Conservation (phyloP, 2,888 invertebrate genomes). For the Crepidodera aurea region DNA sequence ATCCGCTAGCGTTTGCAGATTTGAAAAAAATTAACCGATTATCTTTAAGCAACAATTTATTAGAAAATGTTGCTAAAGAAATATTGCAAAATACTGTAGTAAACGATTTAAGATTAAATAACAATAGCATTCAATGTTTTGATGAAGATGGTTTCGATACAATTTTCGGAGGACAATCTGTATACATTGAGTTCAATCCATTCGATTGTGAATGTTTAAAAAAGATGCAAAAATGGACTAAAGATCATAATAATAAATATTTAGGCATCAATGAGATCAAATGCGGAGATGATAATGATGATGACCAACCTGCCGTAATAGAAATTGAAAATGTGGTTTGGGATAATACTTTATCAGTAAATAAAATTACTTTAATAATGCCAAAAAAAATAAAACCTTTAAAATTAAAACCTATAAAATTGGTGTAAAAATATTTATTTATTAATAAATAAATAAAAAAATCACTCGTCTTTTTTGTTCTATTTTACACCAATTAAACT, state of each 20-base stretch:
- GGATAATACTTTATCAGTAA: not conserved
- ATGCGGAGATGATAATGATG: not conserved
- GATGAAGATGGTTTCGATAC: constrained; percentile 33
- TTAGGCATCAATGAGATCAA: not conserved
- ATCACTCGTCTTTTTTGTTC: too few relatives aligned
- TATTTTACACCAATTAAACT: too few relatives aligned
- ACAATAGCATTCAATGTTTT: constrained; percentile 45
- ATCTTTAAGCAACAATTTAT: constrained; percentile 45
- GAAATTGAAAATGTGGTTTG: not conserved
- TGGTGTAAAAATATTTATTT: too few relatives aligned
- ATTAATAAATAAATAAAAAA: too few relatives aligned
- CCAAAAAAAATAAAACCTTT: not conserved
- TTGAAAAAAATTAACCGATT: constrained; percentile 43
- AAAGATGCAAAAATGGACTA: constrained; percentile 39
- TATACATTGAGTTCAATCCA: constrained; percentile 45
- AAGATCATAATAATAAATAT: constrained; percentile 5
- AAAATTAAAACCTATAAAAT: too few relatives aligned
- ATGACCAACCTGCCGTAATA: not conserved
- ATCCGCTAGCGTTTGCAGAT: constrained; percentile 41
- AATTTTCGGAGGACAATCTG: constrained; percentile 42
- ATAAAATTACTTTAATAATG: not conserved
- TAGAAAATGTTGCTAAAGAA: constrained; percentile 36
- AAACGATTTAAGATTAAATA: constrained; percentile 41
- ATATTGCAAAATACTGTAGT: constrained; percentile 28
- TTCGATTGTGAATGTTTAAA: constrained; percentile 42